Evolutionary conservation across 2,113 vertebrate genomes (phyloP), one percentile per base, ranked within the genome.

Genomic region (Bubalus kerabau): DNA sequence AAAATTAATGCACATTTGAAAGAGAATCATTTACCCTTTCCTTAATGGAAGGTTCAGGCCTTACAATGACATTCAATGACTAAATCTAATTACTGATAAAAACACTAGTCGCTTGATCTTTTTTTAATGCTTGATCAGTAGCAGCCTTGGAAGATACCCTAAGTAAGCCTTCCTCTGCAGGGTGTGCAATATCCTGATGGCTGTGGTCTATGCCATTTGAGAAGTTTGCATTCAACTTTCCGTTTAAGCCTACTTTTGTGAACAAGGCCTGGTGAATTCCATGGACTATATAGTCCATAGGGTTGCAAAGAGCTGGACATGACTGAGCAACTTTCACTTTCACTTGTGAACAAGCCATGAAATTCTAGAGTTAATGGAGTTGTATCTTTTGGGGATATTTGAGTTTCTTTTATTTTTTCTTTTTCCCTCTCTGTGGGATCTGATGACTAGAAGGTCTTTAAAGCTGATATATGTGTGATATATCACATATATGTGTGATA

Each of bases 11-110:
- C 40, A 46, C 59, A 50, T 52, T 96, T 81, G 64, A 95, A 91
- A 92, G 78, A 74, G 62, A 80, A 57, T 56, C 46, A 60, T 83
- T 86, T 90, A 48, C 36, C 14, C 30, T 24, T 95, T 87, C 91
- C 78, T 96, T 93, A 80, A 46, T 54, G 17, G 36, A 81, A 93
- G 54, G 21, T 64, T 59, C 52, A 91, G 56, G 5, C 36, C 90
- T 96, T 83, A 76, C 32, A 59, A 17, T 91, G 57, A n/a, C 83
- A 80, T 95, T 74, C 26, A 94, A 9, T 84, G 56, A 32, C 28
- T 87, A 36, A 52, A 91, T 56, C 28, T 91, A 97, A 87, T 91
- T 82, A 91, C 32, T 91, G 96, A 89, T 93, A 78, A 91, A 97
- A 62, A 23, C 32, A 40, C 30, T 32, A 82, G 50, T 82, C 50